A percentile compares a stretch with the other conserved stretches of the same genome.
phyloP scores from a whole-genome alignment of 2,113 vertebrate species.

The Ellobius talpinus region DNA sequence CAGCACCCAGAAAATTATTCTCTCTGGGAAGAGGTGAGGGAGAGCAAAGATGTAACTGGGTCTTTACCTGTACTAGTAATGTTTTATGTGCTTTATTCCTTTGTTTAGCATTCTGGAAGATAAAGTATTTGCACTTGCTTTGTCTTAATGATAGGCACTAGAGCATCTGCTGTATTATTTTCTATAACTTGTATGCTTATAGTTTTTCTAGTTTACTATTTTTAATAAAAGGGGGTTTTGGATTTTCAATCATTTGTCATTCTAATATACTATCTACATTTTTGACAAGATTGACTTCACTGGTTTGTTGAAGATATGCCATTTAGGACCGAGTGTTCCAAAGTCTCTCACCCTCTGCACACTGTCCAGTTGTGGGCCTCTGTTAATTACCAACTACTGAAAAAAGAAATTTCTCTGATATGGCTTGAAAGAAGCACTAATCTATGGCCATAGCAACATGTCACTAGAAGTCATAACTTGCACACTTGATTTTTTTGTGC shows the following conservation, averaged over 20 bases:
- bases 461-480: neutral
- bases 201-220: constrained; percentile 56
- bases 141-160: constrained; percentile 31
- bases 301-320: too few species aligned
- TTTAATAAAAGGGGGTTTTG: constrained; percentile 42
- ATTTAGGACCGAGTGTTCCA: too few species aligned
- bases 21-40: neutral
- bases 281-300: neutral
- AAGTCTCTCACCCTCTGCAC: too few species aligned
- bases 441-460: too few species aligned
- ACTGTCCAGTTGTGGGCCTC: too few species aligned
- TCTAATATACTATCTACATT: neutral
- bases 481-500: neutral
- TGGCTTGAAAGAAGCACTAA: too few species aligned
- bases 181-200: constrained; percentile 28
- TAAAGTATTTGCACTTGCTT: constrained; percentile 45
- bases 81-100: constrained; percentile 13
- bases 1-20: constrained; percentile 17
- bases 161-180: constrained; percentile 40
- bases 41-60: neutral
- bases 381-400: too few species aligned
- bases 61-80: constrained; percentile 17
- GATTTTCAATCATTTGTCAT: constrained; percentile 39
- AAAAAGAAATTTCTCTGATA: too few species aligned
- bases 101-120: constrained; percentile 3